Evolutionary conservation across 2,113 vertebrate genomes (phyloP).

Genomic region (Alligator sinensis): DNA sequence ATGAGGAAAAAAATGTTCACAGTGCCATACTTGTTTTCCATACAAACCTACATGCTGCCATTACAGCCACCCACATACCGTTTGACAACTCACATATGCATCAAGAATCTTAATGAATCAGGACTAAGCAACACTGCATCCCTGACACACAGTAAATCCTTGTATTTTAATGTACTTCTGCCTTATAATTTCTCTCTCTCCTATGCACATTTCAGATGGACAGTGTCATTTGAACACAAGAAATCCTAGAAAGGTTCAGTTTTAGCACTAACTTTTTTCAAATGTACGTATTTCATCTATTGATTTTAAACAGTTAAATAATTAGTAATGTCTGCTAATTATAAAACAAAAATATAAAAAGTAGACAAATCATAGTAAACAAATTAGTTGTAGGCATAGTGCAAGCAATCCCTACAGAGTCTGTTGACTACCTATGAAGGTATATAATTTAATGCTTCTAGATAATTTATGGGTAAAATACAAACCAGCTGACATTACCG

Average conservation of each 20-base stretch:
- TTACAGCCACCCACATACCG: constrained; percentile 82
- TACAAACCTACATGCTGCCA: constrained; percentile 85
- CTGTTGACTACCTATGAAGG: constrained; percentile 70
- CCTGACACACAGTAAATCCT: constrained; percentile 55
- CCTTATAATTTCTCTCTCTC: constrained; percentile 54
- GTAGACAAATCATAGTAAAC: constrained; percentile 39
- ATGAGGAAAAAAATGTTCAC: constrained; percentile 79
- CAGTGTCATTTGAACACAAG: constrained; percentile 25
- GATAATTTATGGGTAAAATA: constrained; percentile 77
- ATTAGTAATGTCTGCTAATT: constrained; percentile 19
- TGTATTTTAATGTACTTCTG: constrained; percentile 71
- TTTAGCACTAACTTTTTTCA: constrained; percentile 11
- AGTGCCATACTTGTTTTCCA: constrained; percentile 86
- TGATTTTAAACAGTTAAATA: constrained; percentile 37
- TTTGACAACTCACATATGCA: constrained; percentile 79
- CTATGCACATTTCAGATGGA: constrained; percentile 49
- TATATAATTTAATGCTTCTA: constrained; percentile 75
- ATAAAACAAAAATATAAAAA: constrained; percentile 45
- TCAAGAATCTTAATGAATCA: constrained; percentile 81
- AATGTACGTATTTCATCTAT: background rate
- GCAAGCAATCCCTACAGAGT: constrained; percentile 31
- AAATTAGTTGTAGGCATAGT: constrained; percentile 65
- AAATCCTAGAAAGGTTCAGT: constrained; percentile 14
- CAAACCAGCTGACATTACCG: constrained; percentile 67
- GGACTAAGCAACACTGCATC: constrained; percentile 71